Evolutionary conservation across 2,888 invertebrate genomes (phyloP).

Genomic region (Leptarthrus brevirostris): DNA sequence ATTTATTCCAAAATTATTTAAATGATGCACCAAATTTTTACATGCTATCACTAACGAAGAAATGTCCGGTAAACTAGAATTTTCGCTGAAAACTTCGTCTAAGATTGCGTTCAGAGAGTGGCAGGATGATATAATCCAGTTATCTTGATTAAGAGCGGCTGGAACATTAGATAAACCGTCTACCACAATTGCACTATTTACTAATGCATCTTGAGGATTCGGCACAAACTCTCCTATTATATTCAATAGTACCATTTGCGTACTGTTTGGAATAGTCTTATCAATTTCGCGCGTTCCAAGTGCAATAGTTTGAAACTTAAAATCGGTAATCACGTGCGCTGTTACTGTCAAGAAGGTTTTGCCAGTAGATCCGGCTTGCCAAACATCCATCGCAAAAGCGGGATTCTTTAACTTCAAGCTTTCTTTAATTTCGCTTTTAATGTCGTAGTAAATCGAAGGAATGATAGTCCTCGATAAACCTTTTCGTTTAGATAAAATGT

Average conservation of each 20-base stretch:
- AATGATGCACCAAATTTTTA: not conserved
- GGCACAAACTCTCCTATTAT: not conserved
- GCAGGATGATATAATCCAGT: not conserved
- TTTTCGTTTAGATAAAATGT: not conserved
- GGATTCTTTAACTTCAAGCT: not conserved
- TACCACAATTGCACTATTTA: not conserved
- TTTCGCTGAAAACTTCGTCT: not conserved
- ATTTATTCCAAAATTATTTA: slow-evolving; percentile 10
- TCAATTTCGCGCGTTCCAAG: not conserved
- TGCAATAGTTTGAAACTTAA: not conserved
- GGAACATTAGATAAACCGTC: not conserved
- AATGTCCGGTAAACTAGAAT: not conserved
- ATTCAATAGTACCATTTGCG: not conserved
- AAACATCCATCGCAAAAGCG: not conserved
- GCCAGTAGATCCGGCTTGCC: not conserved
- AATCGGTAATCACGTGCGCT: not conserved
- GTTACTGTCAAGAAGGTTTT: not conserved
- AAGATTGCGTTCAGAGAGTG: not conserved
- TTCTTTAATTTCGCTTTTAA: not conserved
- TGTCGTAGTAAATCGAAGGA: not conserved
- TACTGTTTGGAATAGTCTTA: not conserved
- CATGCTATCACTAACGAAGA: not conserved
- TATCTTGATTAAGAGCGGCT: not conserved
- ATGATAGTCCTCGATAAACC: not conserved
- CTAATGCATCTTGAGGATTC: not conserved